phyloP scores from a whole-genome alignment of 2,113 vertebrate genomes.

The Ageneiosus marmoratus region DNA sequence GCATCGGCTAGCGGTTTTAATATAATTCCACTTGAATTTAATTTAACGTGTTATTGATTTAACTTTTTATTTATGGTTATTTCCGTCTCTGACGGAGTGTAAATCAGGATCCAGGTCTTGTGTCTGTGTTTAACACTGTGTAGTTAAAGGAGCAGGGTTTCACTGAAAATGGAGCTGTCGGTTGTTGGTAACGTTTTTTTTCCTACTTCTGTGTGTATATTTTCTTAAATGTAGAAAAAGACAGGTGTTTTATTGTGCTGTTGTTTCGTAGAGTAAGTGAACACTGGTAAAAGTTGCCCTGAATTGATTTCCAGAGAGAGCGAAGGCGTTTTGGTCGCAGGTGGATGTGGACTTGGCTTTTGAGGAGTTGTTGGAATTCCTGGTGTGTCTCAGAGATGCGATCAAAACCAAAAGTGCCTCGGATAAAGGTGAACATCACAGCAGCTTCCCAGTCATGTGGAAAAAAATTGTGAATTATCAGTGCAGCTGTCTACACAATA shows the following conservation, averaged over 20 bases:
- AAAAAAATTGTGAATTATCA: too few species aligned
- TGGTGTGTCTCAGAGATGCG: conserved; percentile 58
- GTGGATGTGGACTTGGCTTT: conserved; percentile 67
- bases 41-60: too few species aligned
- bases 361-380: conserved; percentile 33
- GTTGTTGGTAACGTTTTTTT: background rate
- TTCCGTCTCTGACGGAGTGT: background rate
- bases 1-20: background rate
- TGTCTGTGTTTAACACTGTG: background rate
- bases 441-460: background rate
- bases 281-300: background rate
- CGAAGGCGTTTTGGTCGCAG: conserved; percentile 64
- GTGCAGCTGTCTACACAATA: background rate
- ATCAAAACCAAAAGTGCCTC: conserved; percentile 63
- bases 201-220: background rate
- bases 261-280: background rate
- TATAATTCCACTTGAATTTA: too few species aligned
- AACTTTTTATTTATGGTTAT: background rate
- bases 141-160: background rate
- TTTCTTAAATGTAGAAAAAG: background rate
- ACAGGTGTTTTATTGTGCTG: background rate
- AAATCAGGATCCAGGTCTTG: background rate
- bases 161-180: background rate
- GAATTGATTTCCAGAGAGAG: conserved; percentile 60
- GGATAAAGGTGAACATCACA: conserved; percentile 61